phyloP scores from a whole-genome alignment of 2,888 invertebrate genomes.

The Drosophila dives region DNA sequence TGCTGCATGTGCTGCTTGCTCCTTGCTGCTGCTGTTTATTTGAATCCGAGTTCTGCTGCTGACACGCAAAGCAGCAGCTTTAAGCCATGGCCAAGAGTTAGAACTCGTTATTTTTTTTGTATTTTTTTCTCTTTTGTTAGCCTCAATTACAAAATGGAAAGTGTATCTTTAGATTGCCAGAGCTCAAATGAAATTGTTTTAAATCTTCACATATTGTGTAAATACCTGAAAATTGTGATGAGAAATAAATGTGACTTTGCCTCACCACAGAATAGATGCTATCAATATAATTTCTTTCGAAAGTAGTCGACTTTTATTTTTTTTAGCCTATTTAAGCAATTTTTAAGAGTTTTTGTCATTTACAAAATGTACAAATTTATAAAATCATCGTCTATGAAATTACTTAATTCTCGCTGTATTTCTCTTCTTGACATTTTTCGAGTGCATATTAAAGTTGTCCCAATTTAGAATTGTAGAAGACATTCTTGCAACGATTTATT shows the following conservation, averaged over 20 bases:
- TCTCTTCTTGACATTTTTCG: neutral
- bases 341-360: neutral
- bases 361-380: neutral
- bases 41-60: conserved; percentile 49
- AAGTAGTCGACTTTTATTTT: no score
- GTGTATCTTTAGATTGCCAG: conserved; percentile 24
- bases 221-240: neutral
- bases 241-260: neutral
- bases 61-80: conserved; percentile 60
- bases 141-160: conserved; percentile 35
- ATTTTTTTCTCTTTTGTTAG: conserved; percentile 3
- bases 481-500: neutral
- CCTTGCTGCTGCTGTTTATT: conserved; percentile 9
- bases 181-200: neutral
- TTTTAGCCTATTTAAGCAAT: neutral
- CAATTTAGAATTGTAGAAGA: neutral
- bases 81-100: conserved; percentile 46
- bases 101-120: conserved; percentile 34
- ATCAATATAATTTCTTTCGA: neutral
- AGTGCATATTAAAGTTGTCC: neutral
- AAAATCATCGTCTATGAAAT: neutral
- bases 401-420: neutral
- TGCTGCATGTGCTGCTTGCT: neutral
- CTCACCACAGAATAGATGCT: neutral
- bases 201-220: neutral